phyloP scores from a whole-genome alignment of 2,888 invertebrate species.

The Quadroppia sp. region DNA sequence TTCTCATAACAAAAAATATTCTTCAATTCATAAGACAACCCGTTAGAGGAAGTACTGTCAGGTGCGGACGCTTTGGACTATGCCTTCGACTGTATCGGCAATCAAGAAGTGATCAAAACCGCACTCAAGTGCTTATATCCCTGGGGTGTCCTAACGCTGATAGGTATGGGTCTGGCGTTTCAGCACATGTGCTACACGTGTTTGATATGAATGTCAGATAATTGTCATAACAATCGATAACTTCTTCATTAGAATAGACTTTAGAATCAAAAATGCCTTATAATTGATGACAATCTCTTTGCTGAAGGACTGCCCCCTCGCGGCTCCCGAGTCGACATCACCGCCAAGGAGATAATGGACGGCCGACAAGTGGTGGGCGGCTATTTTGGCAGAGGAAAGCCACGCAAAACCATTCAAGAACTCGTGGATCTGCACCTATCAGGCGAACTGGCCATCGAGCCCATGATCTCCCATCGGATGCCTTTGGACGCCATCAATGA shows the following conservation, averaged over 20 bases:
- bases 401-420: background rate
- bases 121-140: conserved; percentile 16
- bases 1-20: background rate
- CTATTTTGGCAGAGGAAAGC: background rate
- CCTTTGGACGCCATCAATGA: conserved; percentile 22
- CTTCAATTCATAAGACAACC: background rate
- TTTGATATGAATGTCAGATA: too few relatives aligned
- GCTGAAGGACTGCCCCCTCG: background rate
- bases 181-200: too few relatives aligned
- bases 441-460: conserved; percentile 8
- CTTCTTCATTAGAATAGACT: too few relatives aligned
- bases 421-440: background rate
- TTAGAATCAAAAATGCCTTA: background rate
- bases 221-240: conserved; percentile 3
- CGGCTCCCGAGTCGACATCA: background rate
- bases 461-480: conserved; percentile 20
- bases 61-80: conserved; percentile 23
- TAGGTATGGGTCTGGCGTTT: background rate
- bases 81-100: conserved; percentile 37
- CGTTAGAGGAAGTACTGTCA: conserved; percentile 20
- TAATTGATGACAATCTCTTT: background rate
- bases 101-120: background rate
- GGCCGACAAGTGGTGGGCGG: conserved; percentile 26
- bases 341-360: background rate
- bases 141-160: background rate